Conservation (phyloP, 1,140 invertebrate species). For the Cherax destructor region DNA sequence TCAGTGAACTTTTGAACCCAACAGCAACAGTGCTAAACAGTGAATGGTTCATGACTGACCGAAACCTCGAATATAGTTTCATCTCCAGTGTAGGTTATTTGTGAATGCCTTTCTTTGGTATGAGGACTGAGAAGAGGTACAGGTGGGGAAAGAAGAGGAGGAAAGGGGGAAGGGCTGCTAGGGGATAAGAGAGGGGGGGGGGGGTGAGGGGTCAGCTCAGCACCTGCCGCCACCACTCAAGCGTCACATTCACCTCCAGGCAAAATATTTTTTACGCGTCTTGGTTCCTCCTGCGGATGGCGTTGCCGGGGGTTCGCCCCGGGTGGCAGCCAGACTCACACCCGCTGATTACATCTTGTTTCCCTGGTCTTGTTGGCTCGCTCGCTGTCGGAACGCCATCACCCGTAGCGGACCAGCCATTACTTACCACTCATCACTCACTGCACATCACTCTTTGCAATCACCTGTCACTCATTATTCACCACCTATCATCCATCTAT, state of each 20-base stretch:
- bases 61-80: no score
- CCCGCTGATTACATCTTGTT: not conserved
- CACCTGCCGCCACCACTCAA: not conserved
- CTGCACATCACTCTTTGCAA: not conserved
- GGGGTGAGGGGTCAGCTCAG: not conserved
- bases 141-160: no score
- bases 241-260: not conserved
- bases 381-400: not conserved
- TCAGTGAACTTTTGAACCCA: no score
- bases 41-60: no score
- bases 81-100: no score
- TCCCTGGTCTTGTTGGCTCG: not conserved
- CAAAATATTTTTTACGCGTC: not conserved
- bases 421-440: not conserved
- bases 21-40: no score
- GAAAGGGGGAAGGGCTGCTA: no score
- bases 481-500: not conserved
- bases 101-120: no score
- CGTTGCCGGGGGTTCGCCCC: not conserved
- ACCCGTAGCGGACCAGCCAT: not conserved
- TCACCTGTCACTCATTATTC: not conserved
- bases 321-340: not conserved
- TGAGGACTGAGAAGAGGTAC: no score
- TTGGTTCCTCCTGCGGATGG: not conserved
- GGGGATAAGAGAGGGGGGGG: not conserved